These are phyloP conservation scores for Metacarcinus magister DNA, from an alignment of 2,888 invertebrate species.

Conservation along the genomic window DNA sequence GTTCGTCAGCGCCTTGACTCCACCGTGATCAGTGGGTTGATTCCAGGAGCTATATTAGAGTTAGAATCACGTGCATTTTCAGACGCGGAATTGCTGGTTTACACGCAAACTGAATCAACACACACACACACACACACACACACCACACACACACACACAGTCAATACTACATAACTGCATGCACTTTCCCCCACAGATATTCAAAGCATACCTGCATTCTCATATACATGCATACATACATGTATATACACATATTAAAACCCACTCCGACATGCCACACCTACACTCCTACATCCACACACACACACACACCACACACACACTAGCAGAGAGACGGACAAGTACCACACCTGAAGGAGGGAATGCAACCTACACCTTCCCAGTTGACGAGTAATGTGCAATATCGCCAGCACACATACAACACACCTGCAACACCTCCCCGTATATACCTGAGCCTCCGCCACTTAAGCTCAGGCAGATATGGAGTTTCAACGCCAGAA, in stretches of 20 bases:
- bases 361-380: conserved; percentile 55
- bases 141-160: background rate
- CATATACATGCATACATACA: conserved; percentile 57
- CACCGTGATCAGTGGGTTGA: background rate
- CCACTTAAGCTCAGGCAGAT: background rate
- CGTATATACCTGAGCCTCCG: background rate
- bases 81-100: background rate
- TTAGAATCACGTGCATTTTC: background rate
- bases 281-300: conserved; percentile 32
- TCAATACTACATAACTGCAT: background rate
- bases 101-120: background rate
- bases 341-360: background rate
- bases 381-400: background rate
- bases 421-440: background rate
- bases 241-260: conserved; percentile 55
- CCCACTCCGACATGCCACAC: background rate
- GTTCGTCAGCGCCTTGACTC: background rate
- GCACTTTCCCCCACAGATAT: conserved; percentile 4
- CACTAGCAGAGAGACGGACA: conserved; percentile 52
- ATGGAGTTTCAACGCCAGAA: background rate
- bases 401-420: conserved; percentile 13
- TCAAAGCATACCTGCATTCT: conserved; percentile 3
- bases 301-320: conserved; percentile 63
- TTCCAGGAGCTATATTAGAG: background rate
- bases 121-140: background rate